Evolutionary conservation across 2,888 invertebrate species (phyloP), one percentile per base, ranked within the genome.

Genomic region (Drosophila crucigera): DNA sequence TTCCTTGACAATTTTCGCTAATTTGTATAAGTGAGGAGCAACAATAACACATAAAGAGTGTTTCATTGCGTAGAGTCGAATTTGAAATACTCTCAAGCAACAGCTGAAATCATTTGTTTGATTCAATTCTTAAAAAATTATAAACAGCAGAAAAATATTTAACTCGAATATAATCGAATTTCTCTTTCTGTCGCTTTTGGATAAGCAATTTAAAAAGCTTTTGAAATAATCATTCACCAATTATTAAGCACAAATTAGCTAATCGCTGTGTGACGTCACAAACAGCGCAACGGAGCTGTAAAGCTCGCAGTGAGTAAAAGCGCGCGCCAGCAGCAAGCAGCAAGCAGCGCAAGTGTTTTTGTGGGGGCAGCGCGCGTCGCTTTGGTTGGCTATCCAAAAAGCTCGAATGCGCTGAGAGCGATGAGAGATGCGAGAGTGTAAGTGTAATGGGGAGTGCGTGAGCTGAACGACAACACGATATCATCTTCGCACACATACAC

Each of bases 1-100:
- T 84, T 74, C 71, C 74, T 80, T 84, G 84, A 86, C 89, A 83
- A 76, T 86, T 86, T 89, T 76, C 65, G 80, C 89, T 90, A 82
- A 89, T 91, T 89, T 76, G 82, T 78, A 73, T 69, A 76, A 74
- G 68, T 68, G 77, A 64, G 55, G 58, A 65, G 33, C 72, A 75
- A 64, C 65, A 62, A 62, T 37, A 50, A 56, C n/a, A 43, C 7
- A 22, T 33, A 50, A 53, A 25, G 4, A 55, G 35, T 39, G 14
- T 7, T 35, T 2, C 22, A 31, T 1, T 2, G 1, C 14, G 3
- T 4, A 14, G 49, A 37, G 52, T 47, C 66, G 68, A 53, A 39
- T 1, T 2, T 10, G 1, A 1, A 49, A 79, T 75, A 35, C 78
- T 43, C 78, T 76, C 0, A 1, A 16, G 16, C 16, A 16, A 16